phyloP scores from a whole-genome alignment of 1,140 invertebrate genomes.

The Drosophila busckii region DNA sequence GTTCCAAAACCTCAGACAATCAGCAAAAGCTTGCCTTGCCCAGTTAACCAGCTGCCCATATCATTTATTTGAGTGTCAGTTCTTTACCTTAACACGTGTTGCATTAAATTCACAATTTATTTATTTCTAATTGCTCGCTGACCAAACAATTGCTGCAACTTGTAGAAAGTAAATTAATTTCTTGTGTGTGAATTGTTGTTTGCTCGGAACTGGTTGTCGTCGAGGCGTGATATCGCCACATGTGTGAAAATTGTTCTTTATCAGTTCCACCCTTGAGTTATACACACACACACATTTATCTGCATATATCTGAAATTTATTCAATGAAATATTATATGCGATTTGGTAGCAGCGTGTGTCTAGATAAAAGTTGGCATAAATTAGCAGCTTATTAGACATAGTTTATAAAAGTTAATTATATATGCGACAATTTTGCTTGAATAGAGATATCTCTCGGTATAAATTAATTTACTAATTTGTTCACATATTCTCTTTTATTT shows the following conservation, averaged over 20 bases:
- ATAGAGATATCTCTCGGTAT: not conserved
- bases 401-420: too few relatives aligned
- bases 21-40: slow-evolving; percentile 37
- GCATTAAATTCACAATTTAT: too few relatives aligned
- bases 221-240: slow-evolving; percentile 33
- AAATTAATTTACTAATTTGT: not conserved
- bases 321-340: not conserved
- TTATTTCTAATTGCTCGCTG: too few relatives aligned
- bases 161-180: slow-evolving; percentile 4
- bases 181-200: slow-evolving; percentile 6
- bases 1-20: slow-evolving; percentile 58
- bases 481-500: slow-evolving; percentile 77
- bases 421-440: not conserved
- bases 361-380: too few relatives aligned
- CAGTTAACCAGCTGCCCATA: too few relatives aligned
- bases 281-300: not conserved
- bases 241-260: slow-evolving; percentile 37
- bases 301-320: not conserved
- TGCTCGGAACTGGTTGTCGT: slow-evolving; percentile 14
- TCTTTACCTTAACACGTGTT: too few relatives aligned
- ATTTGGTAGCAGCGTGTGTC: too few relatives aligned
- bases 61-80: too few relatives aligned
- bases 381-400: too few relatives aligned
- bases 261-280: slow-evolving; percentile 20
- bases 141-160: slow-evolving; percentile 1